Evolutionary conservation across 2,113 vertebrate genomes (phyloP).

Genomic region (Mormoops blainvillei): DNA sequence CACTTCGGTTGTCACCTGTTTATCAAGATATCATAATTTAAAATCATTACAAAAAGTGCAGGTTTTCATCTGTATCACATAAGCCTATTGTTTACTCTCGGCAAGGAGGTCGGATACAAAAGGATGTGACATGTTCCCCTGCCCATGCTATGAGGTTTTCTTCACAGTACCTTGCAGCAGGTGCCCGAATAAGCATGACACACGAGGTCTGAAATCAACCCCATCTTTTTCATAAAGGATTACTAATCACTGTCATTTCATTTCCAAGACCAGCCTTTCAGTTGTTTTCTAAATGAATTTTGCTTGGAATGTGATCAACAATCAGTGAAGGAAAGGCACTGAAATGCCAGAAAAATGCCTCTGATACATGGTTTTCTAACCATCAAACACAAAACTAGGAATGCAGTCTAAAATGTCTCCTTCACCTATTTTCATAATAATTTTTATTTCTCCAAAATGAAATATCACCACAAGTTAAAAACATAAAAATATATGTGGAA

Average conservation of each 20-base stretch:
- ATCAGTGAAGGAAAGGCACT: conserved; percentile 11
- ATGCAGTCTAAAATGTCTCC: neutral
- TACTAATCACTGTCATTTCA: conserved; percentile 35
- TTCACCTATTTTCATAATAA: neutral
- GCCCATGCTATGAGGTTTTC: neutral
- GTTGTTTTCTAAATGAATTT: conserved; percentile 24
- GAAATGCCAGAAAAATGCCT: conserved; percentile 21
- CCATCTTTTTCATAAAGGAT: conserved; percentile 27
- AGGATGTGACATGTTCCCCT: neutral
- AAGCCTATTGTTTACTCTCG: neutral
- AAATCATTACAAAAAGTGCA: neutral
- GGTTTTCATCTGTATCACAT: neutral
- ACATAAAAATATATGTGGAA: neutral
- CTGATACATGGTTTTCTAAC: neutral
- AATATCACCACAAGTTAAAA: conserved; percentile 1
- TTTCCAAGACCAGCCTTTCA: conserved; percentile 14
- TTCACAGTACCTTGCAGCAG: neutral
- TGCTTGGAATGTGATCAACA: conserved; percentile 27
- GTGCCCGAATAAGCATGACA: neutral
- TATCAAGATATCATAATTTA: neutral
- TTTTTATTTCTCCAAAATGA: conserved; percentile 9
- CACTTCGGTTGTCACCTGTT: neutral
- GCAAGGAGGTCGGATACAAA: neutral
- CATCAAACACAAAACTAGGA: neutral
- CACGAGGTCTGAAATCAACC: conserved; percentile 13